Evolutionary conservation across 1,140 invertebrate species (phyloP).

Genomic region (Diuraphis noxia): DNA sequence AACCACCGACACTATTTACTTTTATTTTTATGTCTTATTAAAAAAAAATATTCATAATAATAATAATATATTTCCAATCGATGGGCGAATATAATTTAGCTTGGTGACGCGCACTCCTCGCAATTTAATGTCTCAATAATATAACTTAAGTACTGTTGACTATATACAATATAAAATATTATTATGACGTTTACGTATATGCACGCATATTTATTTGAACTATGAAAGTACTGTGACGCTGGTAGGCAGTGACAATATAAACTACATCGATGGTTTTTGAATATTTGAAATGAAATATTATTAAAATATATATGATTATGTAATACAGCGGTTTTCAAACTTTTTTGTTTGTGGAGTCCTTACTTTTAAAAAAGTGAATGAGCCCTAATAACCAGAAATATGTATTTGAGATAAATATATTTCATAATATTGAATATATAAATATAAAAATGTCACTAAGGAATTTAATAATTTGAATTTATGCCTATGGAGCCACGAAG

Average conservation of each 20-base stretch:
- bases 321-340: no score
- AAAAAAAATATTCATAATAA: background rate
- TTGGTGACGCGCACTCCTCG: background rate
- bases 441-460: no score
- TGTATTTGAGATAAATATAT: no score
- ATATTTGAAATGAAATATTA: background rate
- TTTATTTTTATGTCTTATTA: conserved; percentile 18
- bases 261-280: background rate
- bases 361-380: no score
- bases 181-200: background rate
- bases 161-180: background rate
- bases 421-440: no score
- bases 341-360: no score
- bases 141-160: background rate
- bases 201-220: background rate
- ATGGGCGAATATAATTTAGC: background rate
- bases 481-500: no score
- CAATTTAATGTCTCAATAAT: conserved; percentile 40
- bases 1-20: background rate
- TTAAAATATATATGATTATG: background rate
- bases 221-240: background rate
- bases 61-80: conserved; percentile 15
- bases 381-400: no score
- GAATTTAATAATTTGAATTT: no score
- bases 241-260: background rate